phyloP scores from a whole-genome alignment of 2,888 invertebrate genomes.

The Cheilosia scutellata region DNA sequence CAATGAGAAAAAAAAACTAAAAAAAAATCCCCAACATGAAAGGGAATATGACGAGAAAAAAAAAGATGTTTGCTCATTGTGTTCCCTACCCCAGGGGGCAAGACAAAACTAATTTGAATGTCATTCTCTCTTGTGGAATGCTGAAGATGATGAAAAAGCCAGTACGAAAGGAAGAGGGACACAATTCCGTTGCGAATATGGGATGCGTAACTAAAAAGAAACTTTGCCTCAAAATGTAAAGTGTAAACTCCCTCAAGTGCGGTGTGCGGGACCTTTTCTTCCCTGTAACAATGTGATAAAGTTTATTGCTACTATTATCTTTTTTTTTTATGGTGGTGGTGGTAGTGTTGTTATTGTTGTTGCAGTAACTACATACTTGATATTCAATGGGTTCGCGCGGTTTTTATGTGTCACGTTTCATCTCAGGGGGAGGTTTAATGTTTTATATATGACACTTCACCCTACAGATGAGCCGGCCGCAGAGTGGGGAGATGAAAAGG shows the following conservation, averaged over 20 bases:
- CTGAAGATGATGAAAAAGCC: slow-evolving; percentile 10
- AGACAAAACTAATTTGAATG: slow-evolving; percentile 21
- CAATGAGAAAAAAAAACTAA: no score
- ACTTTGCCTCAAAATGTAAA: slow-evolving; percentile 33
- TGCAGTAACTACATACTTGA: slow-evolving; percentile 31
- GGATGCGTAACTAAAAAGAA: background rate
- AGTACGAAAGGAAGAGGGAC: background rate
- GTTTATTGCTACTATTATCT: slow-evolving; percentile 44
- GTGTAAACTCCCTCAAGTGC: slow-evolving; percentile 11
- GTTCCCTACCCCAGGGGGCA: background rate
- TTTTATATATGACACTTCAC: background rate
- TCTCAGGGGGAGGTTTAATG: slow-evolving; percentile 5
- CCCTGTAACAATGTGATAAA: slow-evolving; percentile 37
- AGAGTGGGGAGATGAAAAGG: background rate
- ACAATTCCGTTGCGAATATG: no score
- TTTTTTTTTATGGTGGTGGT: background rate
- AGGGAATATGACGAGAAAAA: no score
- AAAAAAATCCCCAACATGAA: no score
- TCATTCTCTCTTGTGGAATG: slow-evolving; percentile 8
- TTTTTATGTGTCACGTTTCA: slow-evolving; percentile 37
- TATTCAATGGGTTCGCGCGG: slow-evolving; percentile 39
- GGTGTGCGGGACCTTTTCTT: slow-evolving; percentile 5
- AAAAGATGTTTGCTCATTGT: no score
- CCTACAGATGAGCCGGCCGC: no score
- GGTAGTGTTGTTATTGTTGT: background rate